Conservation (phyloP, 2,113 vertebrate genomes). For the Anoura caudifer region DNA sequence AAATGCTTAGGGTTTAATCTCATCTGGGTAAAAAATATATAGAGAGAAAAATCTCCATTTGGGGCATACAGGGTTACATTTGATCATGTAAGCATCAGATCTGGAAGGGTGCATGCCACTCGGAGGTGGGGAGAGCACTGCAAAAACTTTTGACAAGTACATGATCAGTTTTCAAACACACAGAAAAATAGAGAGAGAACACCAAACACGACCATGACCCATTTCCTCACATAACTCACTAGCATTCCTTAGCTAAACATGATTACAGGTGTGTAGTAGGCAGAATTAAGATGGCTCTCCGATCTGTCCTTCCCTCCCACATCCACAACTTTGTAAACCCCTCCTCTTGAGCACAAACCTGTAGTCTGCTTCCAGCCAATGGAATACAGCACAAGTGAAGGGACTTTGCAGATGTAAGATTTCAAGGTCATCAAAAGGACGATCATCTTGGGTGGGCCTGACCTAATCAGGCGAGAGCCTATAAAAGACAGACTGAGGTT, state of each 20-base stretch:
- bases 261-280: neutral
- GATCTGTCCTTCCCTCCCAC: neutral
- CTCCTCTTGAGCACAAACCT: neutral
- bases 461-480: neutral
- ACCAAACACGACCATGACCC: neutral
- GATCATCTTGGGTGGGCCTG: neutral
- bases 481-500: neutral
- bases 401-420: neutral
- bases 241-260: neutral
- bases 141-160: neutral
- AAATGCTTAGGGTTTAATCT: neutral
- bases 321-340: neutral
- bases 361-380: neutral
- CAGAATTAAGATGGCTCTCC: neutral
- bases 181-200: neutral
- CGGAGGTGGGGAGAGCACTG: fast-evolving
- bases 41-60: neutral
- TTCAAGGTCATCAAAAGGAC: neutral
- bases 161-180: fast-evolving
- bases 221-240: neutral
- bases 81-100: neutral
- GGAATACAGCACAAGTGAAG: neutral
- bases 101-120: fast-evolving
- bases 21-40: neutral
- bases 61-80: neutral